These are phyloP conservation scores for Leucania comma DNA, from an alignment of 2,888 invertebrate genomes.

Conservation along the genomic window DNA sequence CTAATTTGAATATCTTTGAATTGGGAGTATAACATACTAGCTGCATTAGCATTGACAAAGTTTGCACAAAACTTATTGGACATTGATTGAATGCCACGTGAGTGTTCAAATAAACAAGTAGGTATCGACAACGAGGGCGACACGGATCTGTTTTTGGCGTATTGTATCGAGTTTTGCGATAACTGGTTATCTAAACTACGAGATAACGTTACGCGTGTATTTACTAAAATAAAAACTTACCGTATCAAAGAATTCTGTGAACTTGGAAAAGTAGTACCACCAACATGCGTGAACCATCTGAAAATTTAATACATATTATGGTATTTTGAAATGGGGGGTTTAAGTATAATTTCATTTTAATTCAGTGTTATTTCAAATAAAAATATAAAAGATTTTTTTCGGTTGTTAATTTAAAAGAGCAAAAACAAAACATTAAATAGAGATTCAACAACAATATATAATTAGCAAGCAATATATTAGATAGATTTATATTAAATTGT, in stretches of 20 bases:
- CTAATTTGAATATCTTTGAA: neutral
- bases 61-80: slow-evolving; percentile 10
- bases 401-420: neutral
- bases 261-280: slow-evolving; percentile 99
- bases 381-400: neutral
- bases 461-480: slow-evolving; percentile 37
- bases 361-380: neutral
- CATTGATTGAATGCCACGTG: slow-evolving; percentile 15
- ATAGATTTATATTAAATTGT: slow-evolving; percentile 15
- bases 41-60: neutral
- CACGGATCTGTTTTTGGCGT: slow-evolving; percentile 22
- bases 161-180: slow-evolving; percentile 34
- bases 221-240: slow-evolving; percentile 90
- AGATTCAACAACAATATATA: slow-evolving; percentile 18
- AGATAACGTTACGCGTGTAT: slow-evolving; percentile 17
- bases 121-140: slow-evolving; percentile 10
- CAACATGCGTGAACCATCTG: slow-evolving; percentile 98
- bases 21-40: neutral
- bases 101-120: slow-evolving; percentile 12
- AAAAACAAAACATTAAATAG: slow-evolving; percentile 6
- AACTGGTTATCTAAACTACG: slow-evolving; percentile 23
- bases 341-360: slow-evolving; percentile 11
- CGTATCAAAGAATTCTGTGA: slow-evolving; percentile 98
- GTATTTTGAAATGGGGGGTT: slow-evolving; percentile 11
- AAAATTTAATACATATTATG: slow-evolving; percentile 71